Conservation (phyloP, 1,140 invertebrate species). For the Lordiphosa mommai region DNA sequence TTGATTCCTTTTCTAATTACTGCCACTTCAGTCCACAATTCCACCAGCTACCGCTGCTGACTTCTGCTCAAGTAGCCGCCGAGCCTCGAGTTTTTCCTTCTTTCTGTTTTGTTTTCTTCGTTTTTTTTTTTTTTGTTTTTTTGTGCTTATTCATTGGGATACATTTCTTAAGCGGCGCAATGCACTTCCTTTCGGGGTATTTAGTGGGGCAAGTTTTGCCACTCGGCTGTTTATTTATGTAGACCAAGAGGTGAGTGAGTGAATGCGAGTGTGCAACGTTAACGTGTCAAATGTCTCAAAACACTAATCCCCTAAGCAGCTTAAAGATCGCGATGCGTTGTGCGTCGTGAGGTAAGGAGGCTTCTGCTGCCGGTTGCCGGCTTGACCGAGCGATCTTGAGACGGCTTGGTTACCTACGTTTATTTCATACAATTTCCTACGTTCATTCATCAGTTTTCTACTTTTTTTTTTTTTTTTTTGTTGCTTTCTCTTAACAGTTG, state of each 20-base stretch:
- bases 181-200: slow-evolving; percentile 63
- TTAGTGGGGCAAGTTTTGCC: slow-evolving; percentile 52
- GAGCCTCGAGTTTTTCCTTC: too few species aligned
- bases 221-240: slow-evolving; percentile 49
- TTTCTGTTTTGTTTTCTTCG: background rate
- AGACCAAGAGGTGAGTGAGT: slow-evolving; percentile 34
- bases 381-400: background rate
- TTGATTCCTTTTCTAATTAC: slow-evolving; percentile 5
- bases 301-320: slow-evolving; percentile 76
- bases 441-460: slow-evolving; percentile 58
- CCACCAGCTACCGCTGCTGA: too few species aligned
- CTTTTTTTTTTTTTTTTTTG: slow-evolving; percentile 61
- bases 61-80: too few species aligned
- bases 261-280: slow-evolving; percentile 50
- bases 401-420: background rate
- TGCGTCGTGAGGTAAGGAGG: slow-evolving; percentile 35
- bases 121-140: background rate
- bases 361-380: slow-evolving; percentile 8
- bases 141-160: slow-evolving; percentile 47
- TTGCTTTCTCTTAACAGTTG: slow-evolving; percentile 26
- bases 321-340: slow-evolving; percentile 73
- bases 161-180: slow-evolving; percentile 49
- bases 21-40: slow-evolving; percentile 13
- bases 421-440: slow-evolving; percentile 41
- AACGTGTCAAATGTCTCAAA: slow-evolving; percentile 78